phyloP scores from a whole-genome alignment of 2,888 invertebrate genomes.

The Endotricha flammealis region DNA sequence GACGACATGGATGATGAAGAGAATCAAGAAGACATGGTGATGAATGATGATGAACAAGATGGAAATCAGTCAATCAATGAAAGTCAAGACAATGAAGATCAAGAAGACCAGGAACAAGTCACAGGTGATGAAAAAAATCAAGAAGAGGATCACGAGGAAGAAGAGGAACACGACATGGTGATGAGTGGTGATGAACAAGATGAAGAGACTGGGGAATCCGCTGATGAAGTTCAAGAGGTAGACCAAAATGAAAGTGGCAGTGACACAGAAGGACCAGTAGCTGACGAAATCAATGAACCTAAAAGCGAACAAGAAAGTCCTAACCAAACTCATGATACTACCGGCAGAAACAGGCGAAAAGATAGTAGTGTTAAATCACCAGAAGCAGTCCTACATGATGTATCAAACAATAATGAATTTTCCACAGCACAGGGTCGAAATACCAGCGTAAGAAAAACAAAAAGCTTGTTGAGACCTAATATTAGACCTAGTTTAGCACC shows the following conservation, averaged over 20 bases:
- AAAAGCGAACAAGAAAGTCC: constrained; percentile 24
- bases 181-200: constrained; percentile 7
- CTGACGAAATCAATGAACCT: constrained; percentile 5
- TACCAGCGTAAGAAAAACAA: constrained; percentile 42
- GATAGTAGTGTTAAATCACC: constrained; percentile 33
- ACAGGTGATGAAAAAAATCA: constrained; percentile 10
- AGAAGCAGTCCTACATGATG: constrained; percentile 42
- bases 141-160: constrained; percentile 6
- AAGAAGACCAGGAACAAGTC: constrained; percentile 3
- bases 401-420: constrained; percentile 33
- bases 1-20: constrained; percentile 7
- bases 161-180: constrained; percentile 2
- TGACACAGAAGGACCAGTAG: neutral
- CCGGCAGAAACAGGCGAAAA: constrained; percentile 36
- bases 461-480: constrained; percentile 37
- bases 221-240: constrained; percentile 6
- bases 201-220: constrained; percentile 8
- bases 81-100: neutral
- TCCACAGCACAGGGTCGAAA: constrained; percentile 36
- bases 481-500: constrained; percentile 39
- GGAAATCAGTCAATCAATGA: neutral
- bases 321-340: constrained; percentile 39
- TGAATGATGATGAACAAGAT: too few species aligned
- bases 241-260: constrained; percentile 8
- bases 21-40: constrained; percentile 6